Conservation (phyloP, 2,888 invertebrate species). For the Noctua janthe region DNA sequence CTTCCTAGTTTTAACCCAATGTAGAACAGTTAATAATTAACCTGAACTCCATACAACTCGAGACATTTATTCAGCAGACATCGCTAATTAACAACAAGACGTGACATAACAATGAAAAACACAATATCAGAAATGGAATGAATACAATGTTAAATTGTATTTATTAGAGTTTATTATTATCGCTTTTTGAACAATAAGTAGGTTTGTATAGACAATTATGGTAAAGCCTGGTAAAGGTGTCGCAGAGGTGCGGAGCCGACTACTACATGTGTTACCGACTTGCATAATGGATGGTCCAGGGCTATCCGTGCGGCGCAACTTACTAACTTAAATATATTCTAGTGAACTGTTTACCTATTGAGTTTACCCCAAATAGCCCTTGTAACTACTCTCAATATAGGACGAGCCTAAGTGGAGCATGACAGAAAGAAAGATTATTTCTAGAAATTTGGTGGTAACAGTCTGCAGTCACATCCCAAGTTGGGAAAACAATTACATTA, state of each 20-base stretch:
- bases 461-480: not conserved
- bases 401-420: not conserved
- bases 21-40: not conserved
- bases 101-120: constrained; percentile 38
- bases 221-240: constrained; percentile 84
- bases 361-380: constrained; percentile 23
- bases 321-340: constrained; percentile 35
- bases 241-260: constrained; percentile 74
- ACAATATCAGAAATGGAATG: constrained; percentile 39
- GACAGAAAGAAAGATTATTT: not conserved
- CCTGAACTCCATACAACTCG: not conserved
- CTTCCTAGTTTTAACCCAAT: not conserved
- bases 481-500: not conserved
- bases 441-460: not conserved
- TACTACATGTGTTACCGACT: constrained; percentile 87
- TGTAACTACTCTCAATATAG: not conserved
- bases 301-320: constrained; percentile 69
- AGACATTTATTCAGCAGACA: not conserved
- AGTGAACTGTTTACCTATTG: constrained; percentile 3
- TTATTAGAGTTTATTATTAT: constrained; percentile 70
- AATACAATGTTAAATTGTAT: constrained; percentile 66
- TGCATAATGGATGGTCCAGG: constrained; percentile 86
- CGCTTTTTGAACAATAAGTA: constrained; percentile 76
- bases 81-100: constrained; percentile 28
- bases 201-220: constrained; percentile 85